phyloP scores from a whole-genome alignment of 1,140 invertebrate genomes.

The Leucophenga varia region DNA sequence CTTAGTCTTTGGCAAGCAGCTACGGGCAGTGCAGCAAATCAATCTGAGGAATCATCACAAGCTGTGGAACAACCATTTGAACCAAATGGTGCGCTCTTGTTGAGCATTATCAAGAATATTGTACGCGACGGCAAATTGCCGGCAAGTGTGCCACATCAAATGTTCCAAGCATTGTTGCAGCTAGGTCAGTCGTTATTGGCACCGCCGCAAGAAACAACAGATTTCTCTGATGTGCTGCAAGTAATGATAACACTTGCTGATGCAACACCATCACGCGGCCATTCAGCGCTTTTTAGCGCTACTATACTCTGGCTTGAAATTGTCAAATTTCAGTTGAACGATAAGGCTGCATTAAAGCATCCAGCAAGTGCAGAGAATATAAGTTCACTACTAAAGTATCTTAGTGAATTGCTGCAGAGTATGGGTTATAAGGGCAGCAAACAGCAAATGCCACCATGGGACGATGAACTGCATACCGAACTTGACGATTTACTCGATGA shows the following conservation, averaged over 20 bases:
- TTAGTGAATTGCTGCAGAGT: slow-evolving; percentile 59
- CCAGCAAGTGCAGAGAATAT: slow-evolving; percentile 41
- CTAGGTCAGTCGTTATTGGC: slow-evolving; percentile 71
- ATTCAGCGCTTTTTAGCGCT: slow-evolving; percentile 77
- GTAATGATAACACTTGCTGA: slow-evolving; percentile 79
- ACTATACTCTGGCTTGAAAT: slow-evolving; percentile 77
- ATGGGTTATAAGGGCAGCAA: slow-evolving; percentile 58
- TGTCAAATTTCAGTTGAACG: slow-evolving; percentile 63
- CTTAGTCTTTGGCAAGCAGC: slow-evolving; percentile 37
- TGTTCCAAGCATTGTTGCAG: slow-evolving; percentile 76
- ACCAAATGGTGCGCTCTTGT: slow-evolving; percentile 73
- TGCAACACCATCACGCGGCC: slow-evolving; percentile 74
- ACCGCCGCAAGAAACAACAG: slow-evolving; percentile 66
- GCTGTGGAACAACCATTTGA: slow-evolving; percentile 50
- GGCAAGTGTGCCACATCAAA: slow-evolving; percentile 48
- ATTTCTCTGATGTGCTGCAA: slow-evolving; percentile 80
- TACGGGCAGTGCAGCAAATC: slow-evolving; percentile 18
- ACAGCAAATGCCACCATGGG: slow-evolving; percentile 74
- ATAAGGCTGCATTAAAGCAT: slow-evolving; percentile 56
- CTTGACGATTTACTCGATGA: slow-evolving; percentile 68
- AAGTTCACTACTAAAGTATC: slow-evolving; percentile 55
- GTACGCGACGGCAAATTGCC: slow-evolving; percentile 71
- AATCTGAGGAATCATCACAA: slow-evolving; percentile 40
- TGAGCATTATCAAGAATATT: slow-evolving; percentile 72
- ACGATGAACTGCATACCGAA: slow-evolving; percentile 73